These are phyloP conservation scores for Malurus elegans DNA, from an alignment of 2,113 vertebrate genomes.

Conservation along the genomic window DNA sequence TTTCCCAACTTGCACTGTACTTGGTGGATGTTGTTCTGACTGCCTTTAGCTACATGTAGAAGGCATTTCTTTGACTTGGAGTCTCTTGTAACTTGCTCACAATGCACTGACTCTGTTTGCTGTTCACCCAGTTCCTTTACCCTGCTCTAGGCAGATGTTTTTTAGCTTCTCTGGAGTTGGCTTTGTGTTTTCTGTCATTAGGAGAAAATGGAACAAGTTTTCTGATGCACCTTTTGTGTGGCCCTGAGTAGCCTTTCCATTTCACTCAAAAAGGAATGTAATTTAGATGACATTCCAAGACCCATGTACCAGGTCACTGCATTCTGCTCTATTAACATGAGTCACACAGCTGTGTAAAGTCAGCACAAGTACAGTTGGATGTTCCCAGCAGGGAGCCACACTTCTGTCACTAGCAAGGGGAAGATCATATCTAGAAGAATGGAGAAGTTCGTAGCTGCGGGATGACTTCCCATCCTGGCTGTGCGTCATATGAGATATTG, in stretches of 20 bases:
- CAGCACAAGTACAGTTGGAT: not conserved
- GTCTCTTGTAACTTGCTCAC: not conserved
- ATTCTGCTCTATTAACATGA: not conserved
- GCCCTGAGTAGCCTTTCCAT: not conserved
- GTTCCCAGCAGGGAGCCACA: not conserved
- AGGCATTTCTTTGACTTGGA: not conserved
- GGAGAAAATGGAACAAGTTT: not conserved
- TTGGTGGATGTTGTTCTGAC: not conserved
- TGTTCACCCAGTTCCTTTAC: not conserved
- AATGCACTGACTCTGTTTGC: not conserved
- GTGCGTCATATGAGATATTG: not conserved
- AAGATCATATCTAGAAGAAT: not conserved
- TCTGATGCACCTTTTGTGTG: not conserved
- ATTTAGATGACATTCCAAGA: not conserved
- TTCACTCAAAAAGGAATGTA: not conserved
- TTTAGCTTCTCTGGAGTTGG: not conserved
- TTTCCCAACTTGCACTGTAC: constrained; percentile 18
- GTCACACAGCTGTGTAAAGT: not conserved
- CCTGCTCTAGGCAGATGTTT: not conserved
- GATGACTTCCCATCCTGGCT: not conserved
- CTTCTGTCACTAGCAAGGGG: not conserved
- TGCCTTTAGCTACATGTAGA: not conserved
- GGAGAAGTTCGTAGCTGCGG: not conserved
- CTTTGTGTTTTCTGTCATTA: not conserved
- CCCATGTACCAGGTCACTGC: not conserved